Evolutionary conservation across 2,888 invertebrate genomes (phyloP), one percentile per base, ranked within the genome.

Genomic region (Conus canariensis): DNA sequence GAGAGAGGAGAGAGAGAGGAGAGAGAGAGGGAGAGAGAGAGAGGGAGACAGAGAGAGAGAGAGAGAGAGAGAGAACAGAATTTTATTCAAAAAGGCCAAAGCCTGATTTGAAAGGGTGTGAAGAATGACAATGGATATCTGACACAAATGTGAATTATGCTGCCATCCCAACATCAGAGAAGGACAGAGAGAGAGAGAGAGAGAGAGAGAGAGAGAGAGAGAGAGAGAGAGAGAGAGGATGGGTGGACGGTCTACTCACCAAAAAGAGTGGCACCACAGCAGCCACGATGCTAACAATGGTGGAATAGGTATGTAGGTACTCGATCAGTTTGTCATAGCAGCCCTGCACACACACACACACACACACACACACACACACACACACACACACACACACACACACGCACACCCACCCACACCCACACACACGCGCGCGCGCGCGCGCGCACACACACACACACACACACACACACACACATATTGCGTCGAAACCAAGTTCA

Each of bases 211-310:
- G 77, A 80, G 30, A 30, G 77, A 80, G 30, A 30, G 77, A 80
- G 30, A 30, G 77, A 80, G 30, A 30, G 77, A 80, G 30, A 30
- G 77, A 85, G 30, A 80, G 30, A 12, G 58, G 10, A 45, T 2
- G 45, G 45, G 2, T 45, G 45, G 45, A 45, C 45, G 4, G 45
- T 45, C 45, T 19, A 85, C 94, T 94, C 92, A 95, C 95, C 92
- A 95, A 89, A 91, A 95, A 93, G n/a, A 95, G 88, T 64, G 95
- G 95, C 74, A 95, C 94, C 90, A 92, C 92, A 12, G 94, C 94
- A 58, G 94, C 93, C n/a, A 94, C 94, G 22, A 94, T 92, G 0
- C 94, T 94, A 70, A 95, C 92, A 64, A 95, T 94, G 87, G 94
- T 92, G 85, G 94, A 93, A 88, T 95, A 93, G 87, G 94, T 92